phyloP scores from a whole-genome alignment of 1,140 invertebrate genomes.

The Propsilocerus akamusi region DNA sequence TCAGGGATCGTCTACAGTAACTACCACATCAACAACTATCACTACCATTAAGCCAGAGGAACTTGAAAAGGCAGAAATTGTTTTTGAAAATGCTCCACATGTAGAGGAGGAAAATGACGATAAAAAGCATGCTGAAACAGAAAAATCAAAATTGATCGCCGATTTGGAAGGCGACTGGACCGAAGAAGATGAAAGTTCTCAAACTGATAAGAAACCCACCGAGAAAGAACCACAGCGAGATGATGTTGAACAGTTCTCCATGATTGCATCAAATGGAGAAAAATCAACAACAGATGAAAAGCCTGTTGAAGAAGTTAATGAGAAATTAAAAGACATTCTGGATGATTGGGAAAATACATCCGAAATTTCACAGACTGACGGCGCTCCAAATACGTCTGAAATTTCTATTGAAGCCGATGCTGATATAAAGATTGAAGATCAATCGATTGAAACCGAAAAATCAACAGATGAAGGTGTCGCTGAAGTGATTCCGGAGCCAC shows the following conservation, averaged over 20 bases:
- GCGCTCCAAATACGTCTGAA: conserved; percentile 5
- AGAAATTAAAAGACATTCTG: conserved; percentile 5
- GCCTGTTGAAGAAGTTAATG: conserved; percentile 9
- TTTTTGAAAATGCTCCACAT: not conserved
- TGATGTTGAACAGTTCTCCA: not conserved
- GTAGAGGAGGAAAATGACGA: not conserved
- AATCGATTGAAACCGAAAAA: not conserved
- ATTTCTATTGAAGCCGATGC: not conserved
- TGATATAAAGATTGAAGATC: not conserved
- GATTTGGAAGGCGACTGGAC: conserved; percentile 3
- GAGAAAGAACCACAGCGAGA: conserved; percentile 9
- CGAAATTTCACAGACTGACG: conserved; percentile 5
- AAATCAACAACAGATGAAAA: conserved; percentile 11
- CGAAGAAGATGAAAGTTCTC: conserved; percentile 4
- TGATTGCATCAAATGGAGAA: not conserved
- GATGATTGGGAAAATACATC: conserved; percentile 4
- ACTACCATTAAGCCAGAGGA: not conserved
- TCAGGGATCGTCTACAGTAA: not conserved
- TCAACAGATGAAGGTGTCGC: not conserved
- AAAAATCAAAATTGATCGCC: conserved; percentile 5
- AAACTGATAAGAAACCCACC: not conserved
- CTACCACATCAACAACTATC: not conserved
- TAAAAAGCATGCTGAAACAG: conserved; percentile 6
- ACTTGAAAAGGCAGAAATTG: not conserved
- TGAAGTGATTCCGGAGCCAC: conserved; percentile 4